Conservation (phyloP, 2,888 invertebrate genomes). For the Machimus rusticus region DNA sequence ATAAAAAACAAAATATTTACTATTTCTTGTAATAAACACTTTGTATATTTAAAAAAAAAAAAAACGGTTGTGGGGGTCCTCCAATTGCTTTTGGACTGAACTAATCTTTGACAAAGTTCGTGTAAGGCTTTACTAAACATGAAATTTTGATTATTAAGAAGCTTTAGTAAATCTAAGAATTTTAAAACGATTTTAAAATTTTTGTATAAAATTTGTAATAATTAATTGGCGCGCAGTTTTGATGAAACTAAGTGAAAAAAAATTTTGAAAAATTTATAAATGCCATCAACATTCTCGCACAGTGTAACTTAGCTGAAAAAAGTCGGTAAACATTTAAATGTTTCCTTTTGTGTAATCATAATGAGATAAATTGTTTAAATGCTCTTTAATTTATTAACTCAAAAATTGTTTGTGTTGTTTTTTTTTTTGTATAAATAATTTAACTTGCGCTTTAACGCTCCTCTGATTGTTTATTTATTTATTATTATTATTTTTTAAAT, state of each 20-base stretch:
- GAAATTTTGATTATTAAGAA: background rate
- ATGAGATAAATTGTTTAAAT: background rate
- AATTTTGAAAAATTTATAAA: background rate
- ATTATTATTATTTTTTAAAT: background rate
- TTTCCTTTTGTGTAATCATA: background rate
- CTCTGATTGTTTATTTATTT: background rate
- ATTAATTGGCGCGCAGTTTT: background rate
- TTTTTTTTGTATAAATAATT: background rate
- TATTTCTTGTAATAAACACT: background rate
- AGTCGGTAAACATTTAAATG: background rate
- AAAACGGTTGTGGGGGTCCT: background rate
- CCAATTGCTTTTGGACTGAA: background rate
- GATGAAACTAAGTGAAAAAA: background rate
- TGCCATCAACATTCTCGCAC: background rate
- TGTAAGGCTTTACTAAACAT: background rate
- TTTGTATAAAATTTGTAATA: background rate
- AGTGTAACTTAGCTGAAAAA: background rate
- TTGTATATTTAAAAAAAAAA: background rate
- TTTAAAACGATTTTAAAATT: background rate
- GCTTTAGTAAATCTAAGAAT: background rate
- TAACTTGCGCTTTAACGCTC: slow-evolving; percentile 12
- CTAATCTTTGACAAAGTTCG: background rate
- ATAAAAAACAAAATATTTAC: background rate
- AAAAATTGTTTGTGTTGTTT: slow-evolving; percentile 4
- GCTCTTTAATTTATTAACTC: background rate